Evolutionary conservation across 2,797 vertebrate genomes (phyloP), one percentile per base, ranked within the genome.

Genomic region (Zalophus californianus): DNA sequence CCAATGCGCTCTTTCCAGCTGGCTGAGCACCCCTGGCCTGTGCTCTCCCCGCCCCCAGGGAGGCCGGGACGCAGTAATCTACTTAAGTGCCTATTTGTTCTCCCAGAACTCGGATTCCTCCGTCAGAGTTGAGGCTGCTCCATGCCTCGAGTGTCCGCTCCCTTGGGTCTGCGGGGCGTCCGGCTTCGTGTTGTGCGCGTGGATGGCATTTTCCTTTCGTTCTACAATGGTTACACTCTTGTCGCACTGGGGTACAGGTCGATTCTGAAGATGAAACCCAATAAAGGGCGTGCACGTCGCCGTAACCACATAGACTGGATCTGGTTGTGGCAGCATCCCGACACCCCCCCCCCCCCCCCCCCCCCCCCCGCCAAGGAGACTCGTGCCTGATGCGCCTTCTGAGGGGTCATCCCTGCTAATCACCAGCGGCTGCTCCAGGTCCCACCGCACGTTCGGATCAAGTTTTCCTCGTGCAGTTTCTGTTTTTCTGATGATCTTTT

Each of bases 251-350:
- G n/a, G 4, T 12, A 4, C 4, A 32, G 29, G 32, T 3, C 13
- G 20, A 38, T 16, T 70, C 41, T 48, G 15, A 62, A 80, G 60
- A 11, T 12, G 15, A 25, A 82, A 13, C 25, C 62, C 32, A 62
- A 9, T 8, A 18, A 11, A 25, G 2, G 4, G 32, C 0, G 1
- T 7, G 2, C 2, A 0, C 50, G 11, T 15, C 16, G 0, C 32
- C 7, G 1, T 7, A 5, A 25, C 12, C 7, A 2, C 1, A 0
- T 18, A 13, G 14, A 15, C 5, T 2, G 4, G 35, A 21, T 82
- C 27, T 38, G 44, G n/a, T 3, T 41, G 25, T 60, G 14, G 32
- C 15, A 13, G 75, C 25, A 1, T 29, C 18, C 18, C 18, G 13
- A 66, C n/a, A n/a, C n/a, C n/a, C 35, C 35, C 35, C 35, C 35